Evolutionary conservation across 2,888 invertebrate species (phyloP).

Genomic region (Andrena marginata): DNA sequence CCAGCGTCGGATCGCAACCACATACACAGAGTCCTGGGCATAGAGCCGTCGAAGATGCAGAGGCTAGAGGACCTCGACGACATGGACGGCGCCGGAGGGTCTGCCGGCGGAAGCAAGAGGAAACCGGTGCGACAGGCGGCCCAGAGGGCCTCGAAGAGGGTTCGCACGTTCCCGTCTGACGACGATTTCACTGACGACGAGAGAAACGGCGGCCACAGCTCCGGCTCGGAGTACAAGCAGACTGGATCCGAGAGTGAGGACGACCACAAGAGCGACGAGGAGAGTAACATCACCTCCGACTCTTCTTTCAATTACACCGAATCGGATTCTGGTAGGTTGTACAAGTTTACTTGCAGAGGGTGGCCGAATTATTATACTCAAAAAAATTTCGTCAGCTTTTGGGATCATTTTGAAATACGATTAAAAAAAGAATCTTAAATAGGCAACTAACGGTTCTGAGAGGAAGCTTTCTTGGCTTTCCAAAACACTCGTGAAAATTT

Average conservation of each 20-base stretch:
- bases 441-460: no score
- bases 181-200: conserved; percentile 88
- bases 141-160: conserved; percentile 87
- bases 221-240: conserved; percentile 87
- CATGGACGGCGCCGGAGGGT: conserved; percentile 83
- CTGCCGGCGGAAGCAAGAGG: conserved; percentile 86
- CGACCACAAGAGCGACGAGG: conserved; percentile 83
- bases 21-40: conserved; percentile 91
- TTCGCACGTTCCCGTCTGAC: conserved; percentile 85
- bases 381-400: no score
- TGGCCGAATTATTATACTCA: no score
- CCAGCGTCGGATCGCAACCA: conserved; percentile 97
- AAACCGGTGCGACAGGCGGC: conserved; percentile 88
- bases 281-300: conserved; percentile 91
- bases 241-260: conserved; percentile 85
- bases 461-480: no score
- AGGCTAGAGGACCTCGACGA: conserved; percentile 86
- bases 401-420: no score
- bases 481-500: no score
- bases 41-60: conserved; percentile 86
- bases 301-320: conserved; percentile 95
- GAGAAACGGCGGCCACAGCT: conserved; percentile 81
- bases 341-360: neutral
- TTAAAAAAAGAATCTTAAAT: no score
- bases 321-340: conserved; percentile 90